Evolutionary conservation across 2,888 invertebrate species (phyloP), one percentile per base, ranked within the genome.

Genomic region (Muschampia plurimacula): DNA sequence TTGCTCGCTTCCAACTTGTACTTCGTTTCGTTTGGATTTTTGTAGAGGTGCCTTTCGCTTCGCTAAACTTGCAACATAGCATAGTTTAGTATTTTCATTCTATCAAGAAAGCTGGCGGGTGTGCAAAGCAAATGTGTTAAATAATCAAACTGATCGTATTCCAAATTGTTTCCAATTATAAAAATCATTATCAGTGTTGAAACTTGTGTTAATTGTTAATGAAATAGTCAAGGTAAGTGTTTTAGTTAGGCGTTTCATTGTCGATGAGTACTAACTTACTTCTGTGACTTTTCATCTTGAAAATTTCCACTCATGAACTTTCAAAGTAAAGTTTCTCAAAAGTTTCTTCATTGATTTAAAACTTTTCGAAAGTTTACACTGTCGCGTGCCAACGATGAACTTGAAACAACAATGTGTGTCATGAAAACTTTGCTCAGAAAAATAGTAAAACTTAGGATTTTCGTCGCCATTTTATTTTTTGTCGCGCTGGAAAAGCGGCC

Each of bases 391-490:
- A 80, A 81, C 81, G 77, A 81, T 84, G 80, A 86, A 86, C 83
- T 85, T 87, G 83, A 83, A 84, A 78, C 81, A 78, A 76, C 77
- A 82, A 80, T 81, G 79, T 82, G 83, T 86, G 84, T 82, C 80
- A 81, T 82, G 88, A 88, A 91, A 92, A 92, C 86, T 91, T 92
- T 84, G 85, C 79, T 79, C 90, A 90, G 93, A 22, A 88, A 93
- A 93, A 93, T 92, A 92, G 93, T 93, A 89, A 93, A 93, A 93
- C 91, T 94, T 94, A 89, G 93, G 91, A 94, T 95, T 95, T 94
- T 94, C 94, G 94, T 94, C 94, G 94, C 94, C 94, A 95, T 95
- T 94, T 95, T 95, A 95, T 93, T 94, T 94, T 94, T 94, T 94
- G 94, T 94, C 93, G 93, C 89, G 94, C 93, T 94, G 95, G 95